These are phyloP conservation scores for Platerodrilus igneus DNA, from an alignment of 2,888 invertebrate genomes.

Conservation along the genomic window DNA sequence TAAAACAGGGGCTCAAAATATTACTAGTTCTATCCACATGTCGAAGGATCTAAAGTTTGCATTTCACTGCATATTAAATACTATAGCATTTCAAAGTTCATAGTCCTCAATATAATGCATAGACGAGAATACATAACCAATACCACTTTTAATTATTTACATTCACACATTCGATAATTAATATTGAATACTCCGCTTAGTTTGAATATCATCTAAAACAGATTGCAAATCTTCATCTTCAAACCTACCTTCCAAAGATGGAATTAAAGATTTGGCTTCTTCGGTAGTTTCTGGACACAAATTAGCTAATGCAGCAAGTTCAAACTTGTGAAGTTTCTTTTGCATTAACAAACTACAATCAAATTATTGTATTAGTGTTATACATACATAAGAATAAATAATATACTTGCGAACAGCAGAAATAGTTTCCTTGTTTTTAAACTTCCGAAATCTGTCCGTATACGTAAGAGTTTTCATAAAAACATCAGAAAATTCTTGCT, in stretches of 20 bases:
- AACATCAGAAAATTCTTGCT: constrained; percentile 97
- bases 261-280: constrained; percentile 96
- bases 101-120: too few relatives aligned
- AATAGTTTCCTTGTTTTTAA: constrained; percentile 98
- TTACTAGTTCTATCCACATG: too few relatives aligned
- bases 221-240: constrained; percentile 97
- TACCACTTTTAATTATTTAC: too few relatives aligned
- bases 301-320: constrained; percentile 94
- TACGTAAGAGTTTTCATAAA: constrained; percentile 97
- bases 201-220: constrained; percentile 95
- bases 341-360: constrained; percentile 75
- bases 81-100: too few relatives aligned
- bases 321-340: constrained; percentile 97
- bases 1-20: too few relatives aligned
- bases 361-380: neutral
- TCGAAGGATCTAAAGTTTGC: too few relatives aligned
- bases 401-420: constrained; percentile 85
- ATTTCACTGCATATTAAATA: too few relatives aligned
- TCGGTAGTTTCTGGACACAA: constrained; percentile 98
- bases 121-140: too few relatives aligned
- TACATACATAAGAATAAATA: neutral
- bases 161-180: too few relatives aligned
- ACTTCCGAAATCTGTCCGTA: constrained; percentile 92
- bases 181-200: constrained; percentile 96
- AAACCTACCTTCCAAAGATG: constrained; percentile 93